Conservation (phyloP, 2,797 vertebrate species). For the Sternotherus odoratus region DNA sequence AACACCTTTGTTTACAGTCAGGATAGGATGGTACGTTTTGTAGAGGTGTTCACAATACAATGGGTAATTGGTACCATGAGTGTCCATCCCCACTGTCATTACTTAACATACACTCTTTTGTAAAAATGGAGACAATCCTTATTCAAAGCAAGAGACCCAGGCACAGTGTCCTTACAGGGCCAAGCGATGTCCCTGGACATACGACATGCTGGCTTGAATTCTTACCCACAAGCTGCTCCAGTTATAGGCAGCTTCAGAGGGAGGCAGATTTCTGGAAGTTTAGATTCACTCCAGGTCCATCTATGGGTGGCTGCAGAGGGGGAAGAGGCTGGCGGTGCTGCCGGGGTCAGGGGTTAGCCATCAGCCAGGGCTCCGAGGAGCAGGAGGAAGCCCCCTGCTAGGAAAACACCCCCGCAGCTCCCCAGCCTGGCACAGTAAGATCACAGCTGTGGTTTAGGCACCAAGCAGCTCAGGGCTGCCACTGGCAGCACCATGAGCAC, state of each 20-base stretch:
- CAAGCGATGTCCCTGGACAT: accelerated
- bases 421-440: neutral
- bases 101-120: neutral
- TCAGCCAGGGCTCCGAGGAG: neutral
- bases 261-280: too few relatives aligned
- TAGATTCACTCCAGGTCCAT: neutral
- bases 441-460: neutral
- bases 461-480: neutral
- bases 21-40: neutral
- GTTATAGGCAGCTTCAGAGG: too few relatives aligned
- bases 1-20: neutral
- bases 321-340: neutral
- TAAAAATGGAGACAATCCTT: neutral
- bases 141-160: neutral
- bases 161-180: neutral
- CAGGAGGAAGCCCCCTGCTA: neutral
- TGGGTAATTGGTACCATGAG: neutral
- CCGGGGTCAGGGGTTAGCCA: neutral
- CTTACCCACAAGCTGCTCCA: neutral
- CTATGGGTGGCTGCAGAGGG: neutral
- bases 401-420: neutral
- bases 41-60: neutral
- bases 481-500: neutral
- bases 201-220: neutral
- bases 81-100: neutral